Percentiles rank a stretch among this genome's conserved stretches.
Conservation (phyloP, 2,113 vertebrate species). For the Tychaedon coryphoeus region DNA sequence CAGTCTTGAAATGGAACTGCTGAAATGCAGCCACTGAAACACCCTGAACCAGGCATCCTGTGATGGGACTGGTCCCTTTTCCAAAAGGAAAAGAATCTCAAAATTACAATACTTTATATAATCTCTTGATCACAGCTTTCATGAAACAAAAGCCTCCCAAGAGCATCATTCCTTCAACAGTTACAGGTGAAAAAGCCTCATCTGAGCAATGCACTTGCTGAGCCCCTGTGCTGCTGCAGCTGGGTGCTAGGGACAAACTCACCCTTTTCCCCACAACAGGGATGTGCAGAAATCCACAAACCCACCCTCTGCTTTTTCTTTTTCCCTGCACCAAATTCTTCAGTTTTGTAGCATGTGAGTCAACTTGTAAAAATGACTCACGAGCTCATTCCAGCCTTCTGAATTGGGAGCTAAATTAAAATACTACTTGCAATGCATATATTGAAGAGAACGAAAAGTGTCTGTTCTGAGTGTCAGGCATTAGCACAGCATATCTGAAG, state of each 20-base stretch:
- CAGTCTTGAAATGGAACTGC: neutral
- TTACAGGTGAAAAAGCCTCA: neutral
- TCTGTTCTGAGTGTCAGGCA: slow-evolving; percentile 56
- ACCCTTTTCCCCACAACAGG: neutral
- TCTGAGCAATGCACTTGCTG: neutral
- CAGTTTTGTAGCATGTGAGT: slow-evolving; percentile 53
- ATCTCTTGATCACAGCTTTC: neutral
- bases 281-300: slow-evolving; percentile 24
- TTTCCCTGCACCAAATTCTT: neutral
- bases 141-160: neutral
- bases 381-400: slow-evolving; percentile 35
- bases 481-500: slow-evolving; percentile 44
- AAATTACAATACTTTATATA: neutral
- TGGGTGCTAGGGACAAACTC: neutral
- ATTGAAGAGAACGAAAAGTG: slow-evolving; percentile 38
- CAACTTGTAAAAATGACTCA: slow-evolving; percentile 65
- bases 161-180: neutral
- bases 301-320: neutral
- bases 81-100: neutral
- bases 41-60: neutral
- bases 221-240: neutral
- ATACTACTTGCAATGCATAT: slow-evolving; percentile 65
- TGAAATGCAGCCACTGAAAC: neutral
- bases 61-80: neutral
- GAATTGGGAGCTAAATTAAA: slow-evolving; percentile 62